Evolutionary conservation across 2,888 invertebrate species (phyloP).

Genomic region (Rhogogaster chlorosoma): DNA sequence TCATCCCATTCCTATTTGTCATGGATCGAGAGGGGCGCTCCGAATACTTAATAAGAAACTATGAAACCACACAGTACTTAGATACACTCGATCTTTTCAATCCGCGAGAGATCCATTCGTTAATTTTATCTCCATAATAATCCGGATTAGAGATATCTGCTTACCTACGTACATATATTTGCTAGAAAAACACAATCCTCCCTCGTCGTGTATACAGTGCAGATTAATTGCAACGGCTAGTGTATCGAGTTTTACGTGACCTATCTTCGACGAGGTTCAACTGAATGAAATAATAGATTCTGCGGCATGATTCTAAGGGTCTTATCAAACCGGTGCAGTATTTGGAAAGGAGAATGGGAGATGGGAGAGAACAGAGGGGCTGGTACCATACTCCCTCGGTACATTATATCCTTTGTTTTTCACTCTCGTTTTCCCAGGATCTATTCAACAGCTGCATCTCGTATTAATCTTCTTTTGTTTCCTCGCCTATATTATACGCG

Average conservation of each 20-base stretch:
- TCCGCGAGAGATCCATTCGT: background rate
- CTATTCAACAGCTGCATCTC: constrained; percentile 31
- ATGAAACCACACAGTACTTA: background rate
- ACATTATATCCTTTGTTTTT: constrained; percentile 39
- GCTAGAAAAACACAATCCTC: background rate
- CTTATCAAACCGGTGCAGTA: constrained; percentile 69
- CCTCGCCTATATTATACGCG: background rate
- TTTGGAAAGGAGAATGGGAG: constrained; percentile 61
- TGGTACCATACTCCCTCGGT: constrained; percentile 57
- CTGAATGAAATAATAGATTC: constrained; percentile 68
- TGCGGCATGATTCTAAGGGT: constrained; percentile 63
- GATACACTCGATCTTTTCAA: background rate
- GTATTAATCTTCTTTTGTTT: constrained; percentile 44
- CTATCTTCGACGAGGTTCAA: background rate
- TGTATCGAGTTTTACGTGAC: constrained; percentile 62
- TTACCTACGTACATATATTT: background rate
- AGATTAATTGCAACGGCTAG: background rate
- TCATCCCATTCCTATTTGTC: constrained; percentile 14
- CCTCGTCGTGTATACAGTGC: background rate
- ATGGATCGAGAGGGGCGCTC: background rate
- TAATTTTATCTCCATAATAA: background rate
- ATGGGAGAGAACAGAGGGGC: constrained; percentile 64
- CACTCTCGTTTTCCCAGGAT: background rate
- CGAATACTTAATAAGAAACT: constrained; percentile 6
- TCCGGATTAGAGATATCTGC: background rate